These are phyloP conservation scores for Uloborus plumipes DNA, from an alignment of 2,888 invertebrate genomes.

Conservation along the genomic window DNA sequence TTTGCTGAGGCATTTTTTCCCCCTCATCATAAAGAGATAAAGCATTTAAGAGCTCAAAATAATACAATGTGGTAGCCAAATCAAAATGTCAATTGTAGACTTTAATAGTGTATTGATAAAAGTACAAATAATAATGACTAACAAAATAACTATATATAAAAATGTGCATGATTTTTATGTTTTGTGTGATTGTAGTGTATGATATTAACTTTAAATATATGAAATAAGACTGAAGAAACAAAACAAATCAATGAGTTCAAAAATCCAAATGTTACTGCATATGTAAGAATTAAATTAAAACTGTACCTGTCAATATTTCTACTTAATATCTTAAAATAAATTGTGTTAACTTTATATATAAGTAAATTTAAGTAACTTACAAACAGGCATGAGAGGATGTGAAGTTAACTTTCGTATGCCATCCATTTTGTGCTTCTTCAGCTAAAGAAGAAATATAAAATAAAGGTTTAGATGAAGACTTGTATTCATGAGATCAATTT, in stretches of 20 bases:
- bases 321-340: no score
- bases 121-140: no score
- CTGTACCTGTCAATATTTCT: not conserved
- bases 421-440: slow-evolving; percentile 92
- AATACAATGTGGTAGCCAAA: no score
- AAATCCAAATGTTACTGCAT: not conserved
- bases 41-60: no score
- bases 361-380: slow-evolving; percentile 77
- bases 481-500: no score
- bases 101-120: no score
- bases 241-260: not conserved
- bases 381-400: slow-evolving; percentile 94
- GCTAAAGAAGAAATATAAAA: slow-evolving; percentile 75
- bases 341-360: no score
- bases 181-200: not conserved
- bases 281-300: slow-evolving; percentile 4
- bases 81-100: no score
- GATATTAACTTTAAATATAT: not conserved
- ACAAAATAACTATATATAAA: no score
- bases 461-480: no score
- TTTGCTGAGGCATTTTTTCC: no score
- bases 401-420: slow-evolving; percentile 95
- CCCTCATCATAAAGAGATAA: not conserved
- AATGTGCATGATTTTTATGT: no score
- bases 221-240: not conserved